Evolutionary conservation across 37 sponge, comb jelly and placozoan species (phyloP).

Genomic region (Tethya wilhelma): DNA sequence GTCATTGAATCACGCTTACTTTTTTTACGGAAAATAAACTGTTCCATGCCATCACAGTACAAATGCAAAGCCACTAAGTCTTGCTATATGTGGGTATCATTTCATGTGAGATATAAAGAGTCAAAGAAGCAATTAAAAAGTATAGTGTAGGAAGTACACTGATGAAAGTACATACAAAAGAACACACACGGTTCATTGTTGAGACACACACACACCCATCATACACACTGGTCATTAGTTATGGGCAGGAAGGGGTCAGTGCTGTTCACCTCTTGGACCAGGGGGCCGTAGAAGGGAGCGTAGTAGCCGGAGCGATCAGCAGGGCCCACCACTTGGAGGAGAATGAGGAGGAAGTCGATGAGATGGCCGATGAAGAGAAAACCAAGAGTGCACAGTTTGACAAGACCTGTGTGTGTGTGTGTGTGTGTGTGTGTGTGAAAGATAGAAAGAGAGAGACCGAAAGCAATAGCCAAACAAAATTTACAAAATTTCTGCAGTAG

Average conservation of each 20-base stretch:
- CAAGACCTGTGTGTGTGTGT: constrained; percentile 74
- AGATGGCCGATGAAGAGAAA: constrained; percentile 95
- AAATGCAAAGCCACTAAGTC: neutral
- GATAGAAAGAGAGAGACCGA: neutral
- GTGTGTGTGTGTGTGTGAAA: neutral
- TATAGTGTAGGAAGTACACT: neutral
- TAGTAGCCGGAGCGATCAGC: constrained; percentile 90
- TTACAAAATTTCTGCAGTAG: neutral
- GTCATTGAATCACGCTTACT: too few species aligned
- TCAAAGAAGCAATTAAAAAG: neutral
- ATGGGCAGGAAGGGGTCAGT: constrained; percentile 20
- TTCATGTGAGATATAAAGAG: neutral
- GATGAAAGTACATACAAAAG: neutral
- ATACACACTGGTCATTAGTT: too few species aligned
- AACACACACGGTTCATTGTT: neutral
- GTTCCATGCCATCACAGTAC: too few species aligned
- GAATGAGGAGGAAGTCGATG: constrained; percentile 94
- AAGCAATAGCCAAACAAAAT: neutral
- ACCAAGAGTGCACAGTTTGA: constrained; percentile 95
- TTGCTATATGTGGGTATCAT: neutral
- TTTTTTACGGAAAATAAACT: too few species aligned
- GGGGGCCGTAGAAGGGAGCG: constrained; percentile 85
- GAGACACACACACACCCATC: neutral
- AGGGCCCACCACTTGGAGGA: constrained; percentile 93
- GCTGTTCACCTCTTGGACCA: constrained; percentile 33